Evolutionary conservation across 2,113 vertebrate genomes (phyloP).

Genomic region (Kryptolebias marmoratus): DNA sequence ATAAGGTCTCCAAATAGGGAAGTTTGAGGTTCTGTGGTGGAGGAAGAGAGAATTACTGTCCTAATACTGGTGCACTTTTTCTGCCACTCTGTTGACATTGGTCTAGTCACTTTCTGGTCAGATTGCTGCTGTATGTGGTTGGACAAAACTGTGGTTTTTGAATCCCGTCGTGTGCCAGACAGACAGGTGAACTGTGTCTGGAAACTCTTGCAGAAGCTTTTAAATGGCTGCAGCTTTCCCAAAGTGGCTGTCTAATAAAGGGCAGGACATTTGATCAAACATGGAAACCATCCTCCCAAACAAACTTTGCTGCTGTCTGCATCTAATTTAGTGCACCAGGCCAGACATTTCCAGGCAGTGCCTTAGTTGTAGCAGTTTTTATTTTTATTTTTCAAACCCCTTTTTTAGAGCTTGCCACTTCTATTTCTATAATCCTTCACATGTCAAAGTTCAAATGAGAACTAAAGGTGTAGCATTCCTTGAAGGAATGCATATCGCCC

Average conservation of each 20-base stretch:
- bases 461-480: background rate
- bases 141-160: conserved; percentile 62
- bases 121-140: conserved; percentile 59
- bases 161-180: conserved; percentile 60
- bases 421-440: background rate
- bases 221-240: conserved; percentile 44
- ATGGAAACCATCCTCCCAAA: conserved; percentile 35
- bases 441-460: too few relatives aligned
- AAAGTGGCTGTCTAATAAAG: conserved; percentile 32
- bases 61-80: conserved; percentile 66
- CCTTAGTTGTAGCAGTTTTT: background rate
- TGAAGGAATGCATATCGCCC: too few relatives aligned
- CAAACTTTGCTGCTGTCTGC: conserved; percentile 25
- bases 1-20: conserved; percentile 73
- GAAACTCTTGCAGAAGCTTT: conserved; percentile 58
- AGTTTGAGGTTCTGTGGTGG: conserved; percentile 66
- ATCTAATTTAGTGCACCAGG: conserved; percentile 20
- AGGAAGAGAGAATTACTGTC: conserved; percentile 59
- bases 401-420: conserved; percentile 8
- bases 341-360: conserved; percentile 11
- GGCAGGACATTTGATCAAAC: conserved; percentile 47
- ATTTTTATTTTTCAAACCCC: background rate
- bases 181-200: conserved; percentile 78
- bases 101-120: conserved; percentile 64
- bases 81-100: conserved; percentile 61